These are phyloP conservation scores for Trichonephila inaurata DNA, from an alignment of 1,140 invertebrate genomes.

Conservation along the genomic window DNA sequence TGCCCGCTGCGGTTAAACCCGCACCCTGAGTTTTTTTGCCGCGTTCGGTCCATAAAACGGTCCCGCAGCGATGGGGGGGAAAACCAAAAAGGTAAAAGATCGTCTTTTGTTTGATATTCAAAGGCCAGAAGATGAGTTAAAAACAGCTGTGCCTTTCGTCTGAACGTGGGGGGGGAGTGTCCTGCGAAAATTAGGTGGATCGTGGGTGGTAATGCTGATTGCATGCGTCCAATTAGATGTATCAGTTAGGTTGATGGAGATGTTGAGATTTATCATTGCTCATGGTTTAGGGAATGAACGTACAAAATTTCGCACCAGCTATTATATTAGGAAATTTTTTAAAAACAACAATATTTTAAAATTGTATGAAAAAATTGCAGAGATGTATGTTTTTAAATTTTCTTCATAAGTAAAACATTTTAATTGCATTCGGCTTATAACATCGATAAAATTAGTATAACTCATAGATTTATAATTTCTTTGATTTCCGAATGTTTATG, in stretches of 20 bases:
- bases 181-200: neutral
- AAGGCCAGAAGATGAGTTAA: slow-evolving; percentile 1
- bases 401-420: too few relatives aligned
- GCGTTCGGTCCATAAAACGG: slow-evolving; percentile 41
- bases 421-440: too few relatives aligned
- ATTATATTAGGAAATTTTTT: too few relatives aligned
- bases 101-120: slow-evolving; percentile 67
- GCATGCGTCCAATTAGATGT: neutral
- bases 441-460: too few relatives aligned
- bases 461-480: too few relatives aligned
- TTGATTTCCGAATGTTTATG: too few relatives aligned
- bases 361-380: too few relatives aligned
- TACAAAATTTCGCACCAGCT: too few relatives aligned
- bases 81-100: slow-evolving; percentile 30
- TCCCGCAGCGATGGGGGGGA: neutral
- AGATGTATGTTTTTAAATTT: too few relatives aligned
- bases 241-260: neutral
- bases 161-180: slow-evolving; percentile 8
- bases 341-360: too few relatives aligned
- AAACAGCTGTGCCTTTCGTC: neutral
- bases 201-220: neutral
- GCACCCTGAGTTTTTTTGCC: slow-evolving; percentile 70
- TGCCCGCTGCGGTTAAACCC: slow-evolving; percentile 53
- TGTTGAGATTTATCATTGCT: neutral
- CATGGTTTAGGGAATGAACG: neutral